These are phyloP conservation scores for Nanorana parkeri DNA, from an alignment of 2,113 vertebrate genomes.

Conservation along the genomic window DNA sequence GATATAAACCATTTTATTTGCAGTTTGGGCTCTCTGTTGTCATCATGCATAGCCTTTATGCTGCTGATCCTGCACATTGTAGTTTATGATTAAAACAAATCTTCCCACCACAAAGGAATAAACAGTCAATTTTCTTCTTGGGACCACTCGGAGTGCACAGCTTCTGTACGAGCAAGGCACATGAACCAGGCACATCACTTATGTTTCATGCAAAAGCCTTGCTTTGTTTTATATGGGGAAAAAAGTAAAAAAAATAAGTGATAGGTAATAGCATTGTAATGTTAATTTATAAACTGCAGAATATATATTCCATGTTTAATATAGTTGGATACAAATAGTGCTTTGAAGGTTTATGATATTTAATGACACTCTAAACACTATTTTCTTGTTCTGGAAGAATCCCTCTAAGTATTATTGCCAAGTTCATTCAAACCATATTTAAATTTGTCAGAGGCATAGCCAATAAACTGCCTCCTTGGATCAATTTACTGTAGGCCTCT, in stretches of 20 bases:
- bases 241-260: conserved; percentile 3
- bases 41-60: not conserved
- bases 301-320: not conserved
- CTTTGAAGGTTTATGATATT: conserved; percentile 16
- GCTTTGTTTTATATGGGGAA: not conserved
- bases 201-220: not conserved
- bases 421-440: conserved; percentile 2
- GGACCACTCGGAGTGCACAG: not conserved
- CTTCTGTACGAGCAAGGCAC: no score
- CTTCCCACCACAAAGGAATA: not conserved
- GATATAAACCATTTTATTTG: not conserved
- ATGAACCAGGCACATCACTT: not conserved
- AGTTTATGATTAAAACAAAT: no score
- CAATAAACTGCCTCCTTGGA: not conserved
- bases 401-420: not conserved
- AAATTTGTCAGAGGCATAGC: not conserved
- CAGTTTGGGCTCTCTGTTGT: not conserved
- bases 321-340: not conserved
- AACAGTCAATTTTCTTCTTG: not conserved
- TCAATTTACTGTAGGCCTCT: conserved; percentile 22
- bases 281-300: conserved; percentile 21
- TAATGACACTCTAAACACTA: not conserved
- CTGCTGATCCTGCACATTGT: no score
- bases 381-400: conserved; percentile 8
- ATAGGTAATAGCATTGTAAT: conserved; percentile 11